These are phyloP conservation scores for Amiota mariae DNA, from an alignment of 2,888 invertebrate species.

Conservation along the genomic window DNA sequence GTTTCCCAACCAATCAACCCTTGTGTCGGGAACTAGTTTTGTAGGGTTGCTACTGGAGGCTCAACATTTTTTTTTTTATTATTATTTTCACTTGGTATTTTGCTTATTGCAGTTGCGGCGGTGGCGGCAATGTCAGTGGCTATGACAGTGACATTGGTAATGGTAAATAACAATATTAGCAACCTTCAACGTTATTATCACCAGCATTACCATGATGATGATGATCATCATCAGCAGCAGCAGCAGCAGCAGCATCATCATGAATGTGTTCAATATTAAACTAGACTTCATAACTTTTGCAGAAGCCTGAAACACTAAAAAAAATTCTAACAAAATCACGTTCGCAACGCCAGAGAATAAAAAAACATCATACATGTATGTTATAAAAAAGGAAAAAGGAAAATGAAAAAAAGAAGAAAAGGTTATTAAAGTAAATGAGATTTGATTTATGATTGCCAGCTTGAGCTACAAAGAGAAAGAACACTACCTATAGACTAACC, in stretches of 20 bases:
- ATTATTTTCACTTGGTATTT: too few relatives aligned
- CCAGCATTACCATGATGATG: neutral
- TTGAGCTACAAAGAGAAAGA: neutral
- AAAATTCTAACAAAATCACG: constrained; percentile 28
- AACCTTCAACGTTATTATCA: neutral
- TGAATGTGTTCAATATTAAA: neutral
- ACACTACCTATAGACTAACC: neutral
- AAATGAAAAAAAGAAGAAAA: neutral
- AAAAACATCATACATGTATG: too few relatives aligned
- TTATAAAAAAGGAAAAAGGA: too few relatives aligned
- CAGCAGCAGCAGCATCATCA: neutral
- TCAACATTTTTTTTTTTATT: too few relatives aligned
- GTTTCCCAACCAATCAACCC: too few relatives aligned
- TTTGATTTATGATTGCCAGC: constrained; percentile 56
- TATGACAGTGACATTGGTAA: neutral
- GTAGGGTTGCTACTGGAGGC: too few relatives aligned
- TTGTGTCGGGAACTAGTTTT: too few relatives aligned
- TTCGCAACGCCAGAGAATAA: constrained; percentile 27
- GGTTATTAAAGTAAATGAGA: constrained; percentile 26
- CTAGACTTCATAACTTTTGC: neutral
- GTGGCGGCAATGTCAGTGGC: too few relatives aligned
- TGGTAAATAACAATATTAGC: neutral
- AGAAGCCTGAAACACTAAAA: too few relatives aligned
- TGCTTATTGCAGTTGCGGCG: too few relatives aligned
- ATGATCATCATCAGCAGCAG: neutral